These are phyloP conservation scores for Eupithecia vulgata DNA, from an alignment of 2,888 invertebrate genomes.

Conservation along the genomic window DNA sequence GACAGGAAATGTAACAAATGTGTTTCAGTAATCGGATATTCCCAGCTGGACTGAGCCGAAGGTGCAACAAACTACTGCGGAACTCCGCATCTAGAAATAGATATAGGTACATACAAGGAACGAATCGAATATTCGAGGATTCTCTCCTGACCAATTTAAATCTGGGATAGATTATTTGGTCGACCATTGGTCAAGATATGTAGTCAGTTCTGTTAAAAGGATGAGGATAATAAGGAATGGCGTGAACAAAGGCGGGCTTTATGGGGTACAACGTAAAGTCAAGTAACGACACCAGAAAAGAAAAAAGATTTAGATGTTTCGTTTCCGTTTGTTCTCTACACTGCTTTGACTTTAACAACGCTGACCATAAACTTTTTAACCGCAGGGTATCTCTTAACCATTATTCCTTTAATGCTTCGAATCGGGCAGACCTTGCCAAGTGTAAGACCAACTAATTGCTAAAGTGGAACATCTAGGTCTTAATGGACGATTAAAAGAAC, in stretches of 20 bases:
- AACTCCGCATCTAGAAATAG: constrained; percentile 20
- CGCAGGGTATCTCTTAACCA: constrained; percentile 5
- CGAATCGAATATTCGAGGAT: constrained; percentile 9
- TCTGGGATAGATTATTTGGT: not conserved
- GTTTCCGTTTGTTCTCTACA: constrained; percentile 8
- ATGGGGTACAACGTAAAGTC: constrained; percentile 6
- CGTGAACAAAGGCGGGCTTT: constrained; percentile 11
- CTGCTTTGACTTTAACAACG: not conserved
- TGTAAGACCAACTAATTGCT: constrained; percentile 34
- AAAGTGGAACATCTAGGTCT: constrained; percentile 33
- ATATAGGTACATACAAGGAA: not conserved
- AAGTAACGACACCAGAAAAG: constrained; percentile 6
- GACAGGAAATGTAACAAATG: constrained; percentile 62
- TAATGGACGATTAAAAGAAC: constrained; percentile 34
- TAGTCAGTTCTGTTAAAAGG: constrained; percentile 16
- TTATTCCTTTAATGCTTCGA: constrained; percentile 20
- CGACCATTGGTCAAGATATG: constrained; percentile 12
- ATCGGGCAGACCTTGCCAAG: constrained; percentile 26
- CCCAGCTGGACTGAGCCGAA: constrained; percentile 51
- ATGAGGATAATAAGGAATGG: constrained; percentile 14
- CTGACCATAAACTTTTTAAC: constrained; percentile 14
- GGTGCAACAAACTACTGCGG: constrained; percentile 35
- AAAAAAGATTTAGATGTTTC: constrained; percentile 1
- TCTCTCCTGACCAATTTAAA: not conserved
- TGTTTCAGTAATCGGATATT: constrained; percentile 57